A percentile compares a stretch with the other conserved stretches of the same genome.
Conservation (phyloP, 2,797 vertebrate species). For the Carapus acus region DNA sequence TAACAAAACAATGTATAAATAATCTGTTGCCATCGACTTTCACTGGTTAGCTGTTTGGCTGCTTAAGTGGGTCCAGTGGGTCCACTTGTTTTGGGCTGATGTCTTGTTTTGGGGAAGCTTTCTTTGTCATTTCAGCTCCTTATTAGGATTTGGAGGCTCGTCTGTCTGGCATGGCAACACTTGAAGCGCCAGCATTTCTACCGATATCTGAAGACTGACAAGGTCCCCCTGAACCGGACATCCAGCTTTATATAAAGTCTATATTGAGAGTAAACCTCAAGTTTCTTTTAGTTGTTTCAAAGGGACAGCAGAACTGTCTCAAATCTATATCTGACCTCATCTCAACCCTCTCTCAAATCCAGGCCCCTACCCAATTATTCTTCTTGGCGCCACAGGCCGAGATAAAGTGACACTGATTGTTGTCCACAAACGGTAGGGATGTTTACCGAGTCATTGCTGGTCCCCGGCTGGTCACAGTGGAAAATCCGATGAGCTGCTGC, state of each 20-base stretch:
- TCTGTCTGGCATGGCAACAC: neutral
- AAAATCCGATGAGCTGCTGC: neutral
- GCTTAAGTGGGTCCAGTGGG: neutral
- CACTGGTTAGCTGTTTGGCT: neutral
- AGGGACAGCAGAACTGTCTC: neutral
- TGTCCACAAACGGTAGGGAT: neutral
- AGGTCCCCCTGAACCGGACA: neutral
- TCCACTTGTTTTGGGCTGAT: neutral
- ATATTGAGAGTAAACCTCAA: neutral
- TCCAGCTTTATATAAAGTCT: neutral
- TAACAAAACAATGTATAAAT: too few species aligned
- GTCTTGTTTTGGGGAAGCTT: neutral
- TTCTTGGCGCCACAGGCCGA: neutral
- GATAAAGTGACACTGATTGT: neutral
- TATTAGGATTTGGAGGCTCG: neutral
- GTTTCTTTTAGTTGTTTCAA: neutral
- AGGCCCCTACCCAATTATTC: constrained; percentile 23
- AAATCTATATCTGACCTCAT: neutral
- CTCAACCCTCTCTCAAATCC: constrained; percentile 1
- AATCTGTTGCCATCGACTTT: neutral
- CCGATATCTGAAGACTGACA: neutral
- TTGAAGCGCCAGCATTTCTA: neutral
- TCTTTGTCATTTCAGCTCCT: constrained; percentile 1
- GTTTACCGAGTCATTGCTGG: neutral
- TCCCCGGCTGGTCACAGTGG: neutral